Evolutionary conservation across 2,797 vertebrate species (phyloP).

Genomic region (Macropodus opercularis): DNA sequence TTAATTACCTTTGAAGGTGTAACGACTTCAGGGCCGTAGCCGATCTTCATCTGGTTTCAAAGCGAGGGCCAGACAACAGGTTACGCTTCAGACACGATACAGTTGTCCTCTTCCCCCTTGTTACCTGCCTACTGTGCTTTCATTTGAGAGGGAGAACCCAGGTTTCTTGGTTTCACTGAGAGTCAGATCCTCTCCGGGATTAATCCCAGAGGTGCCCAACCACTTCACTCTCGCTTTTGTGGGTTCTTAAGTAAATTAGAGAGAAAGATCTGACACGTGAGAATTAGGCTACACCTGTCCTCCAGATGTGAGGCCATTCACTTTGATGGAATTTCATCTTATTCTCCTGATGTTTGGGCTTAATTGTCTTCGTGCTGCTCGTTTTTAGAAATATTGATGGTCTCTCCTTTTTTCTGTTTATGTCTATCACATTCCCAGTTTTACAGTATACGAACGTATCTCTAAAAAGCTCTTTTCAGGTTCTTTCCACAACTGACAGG

Average conservation of each 20-base stretch:
- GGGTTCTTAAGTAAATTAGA: constrained; percentile 28
- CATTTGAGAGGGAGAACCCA: constrained; percentile 47
- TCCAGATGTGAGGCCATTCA: constrained; percentile 73
- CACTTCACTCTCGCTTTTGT: constrained; percentile 49
- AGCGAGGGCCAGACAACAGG: constrained; percentile 73
- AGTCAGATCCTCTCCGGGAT: constrained; percentile 21
- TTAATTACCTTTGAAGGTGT: constrained; percentile 86
- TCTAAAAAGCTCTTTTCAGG: no score
- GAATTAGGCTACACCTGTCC: constrained; percentile 68
- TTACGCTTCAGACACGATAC: constrained; percentile 76
- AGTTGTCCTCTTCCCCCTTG: constrained; percentile 61
- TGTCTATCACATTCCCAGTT: constrained; percentile 5
- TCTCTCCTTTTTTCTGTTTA: constrained; percentile 13
- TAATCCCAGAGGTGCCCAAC: constrained; percentile 42
- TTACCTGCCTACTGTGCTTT: constrained; percentile 53
- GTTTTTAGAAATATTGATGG: constrained; percentile 19
- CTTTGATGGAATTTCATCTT: constrained; percentile 58
- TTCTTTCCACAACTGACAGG: constrained; percentile 25
- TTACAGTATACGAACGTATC: no score
- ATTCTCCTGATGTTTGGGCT: constrained; percentile 41
- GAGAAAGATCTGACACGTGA: constrained; percentile 41
- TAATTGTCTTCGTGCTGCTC: constrained; percentile 49
- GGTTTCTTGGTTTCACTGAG: constrained; percentile 15
- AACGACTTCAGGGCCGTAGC: constrained; percentile 80
- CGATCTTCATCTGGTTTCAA: constrained; percentile 83